Evolutionary conservation across 1,140 invertebrate genomes (phyloP).

Genomic region (Apis laboriosa): DNA sequence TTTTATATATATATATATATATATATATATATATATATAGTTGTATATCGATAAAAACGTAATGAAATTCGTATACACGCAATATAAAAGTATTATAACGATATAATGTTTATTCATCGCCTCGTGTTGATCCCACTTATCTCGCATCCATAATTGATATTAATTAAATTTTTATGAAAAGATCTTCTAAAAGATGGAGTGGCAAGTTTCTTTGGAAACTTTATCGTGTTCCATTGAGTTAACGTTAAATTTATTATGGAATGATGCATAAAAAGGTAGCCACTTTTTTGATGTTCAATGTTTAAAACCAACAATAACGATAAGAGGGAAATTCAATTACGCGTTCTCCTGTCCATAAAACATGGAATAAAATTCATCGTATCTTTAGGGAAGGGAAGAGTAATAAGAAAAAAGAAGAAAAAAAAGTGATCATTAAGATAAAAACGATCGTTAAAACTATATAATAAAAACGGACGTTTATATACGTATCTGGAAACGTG

Average conservation of each 20-base stretch:
- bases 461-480: neutral
- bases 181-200: neutral
- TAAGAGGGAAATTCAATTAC: neutral
- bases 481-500: no score
- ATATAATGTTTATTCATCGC: neutral
- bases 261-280: neutral
- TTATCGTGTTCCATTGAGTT: neutral
- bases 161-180: neutral
- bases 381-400: neutral
- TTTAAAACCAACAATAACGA: conserved; percentile 5
- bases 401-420: neutral
- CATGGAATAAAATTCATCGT: neutral
- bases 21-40: no score
- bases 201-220: conserved; percentile 5
- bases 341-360: neutral
- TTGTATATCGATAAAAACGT: no score
- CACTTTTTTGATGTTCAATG: neutral
- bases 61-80: no score
- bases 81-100: no score
- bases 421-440: neutral
- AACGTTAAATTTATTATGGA: conserved; percentile 5
- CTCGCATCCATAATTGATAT: neutral
- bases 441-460: neutral
- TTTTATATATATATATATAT: no score
- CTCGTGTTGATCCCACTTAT: neutral